Conservation (phyloP, 2,888 invertebrate genomes). For the Hirtodrosophila cameraria region DNA sequence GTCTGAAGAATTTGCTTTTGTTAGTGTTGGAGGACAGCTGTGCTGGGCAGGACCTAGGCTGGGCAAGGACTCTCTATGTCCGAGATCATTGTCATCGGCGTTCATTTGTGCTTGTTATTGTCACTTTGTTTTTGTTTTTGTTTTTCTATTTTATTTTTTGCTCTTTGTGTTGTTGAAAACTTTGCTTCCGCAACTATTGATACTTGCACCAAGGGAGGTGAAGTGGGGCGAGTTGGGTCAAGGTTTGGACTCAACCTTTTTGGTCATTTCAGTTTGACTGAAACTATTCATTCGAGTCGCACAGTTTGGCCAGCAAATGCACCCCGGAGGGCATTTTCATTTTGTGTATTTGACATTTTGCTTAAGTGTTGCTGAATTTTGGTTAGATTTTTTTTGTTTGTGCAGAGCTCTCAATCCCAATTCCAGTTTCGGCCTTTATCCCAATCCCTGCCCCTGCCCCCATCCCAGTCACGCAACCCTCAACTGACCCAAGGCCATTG, state of each 20-base stretch:
- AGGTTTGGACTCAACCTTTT: slow-evolving; percentile 61
- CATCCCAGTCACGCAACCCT: too few species aligned
- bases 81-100: slow-evolving; percentile 63
- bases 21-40: slow-evolving; percentile 7
- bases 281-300: slow-evolving; percentile 71
- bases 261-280: slow-evolving; percentile 53
- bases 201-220: slow-evolving; percentile 30
- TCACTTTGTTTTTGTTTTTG: slow-evolving; percentile 61
- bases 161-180: slow-evolving; percentile 27
- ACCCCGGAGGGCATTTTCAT: slow-evolving; percentile 75
- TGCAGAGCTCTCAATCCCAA: not conserved
- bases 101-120: slow-evolving; percentile 78
- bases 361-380: slow-evolving; percentile 80
- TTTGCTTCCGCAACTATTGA: slow-evolving; percentile 69
- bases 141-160: slow-evolving; percentile 22
- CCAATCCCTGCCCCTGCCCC: not conserved
- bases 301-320: slow-evolving; percentile 59
- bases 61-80: not conserved
- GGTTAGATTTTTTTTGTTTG: slow-evolving; percentile 63
- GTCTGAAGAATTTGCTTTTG: slow-evolving; percentile 51
- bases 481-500: slow-evolving; percentile 60
- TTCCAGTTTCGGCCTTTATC: too few species aligned
- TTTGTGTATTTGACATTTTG: slow-evolving; percentile 79
- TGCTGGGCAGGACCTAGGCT: not conserved
- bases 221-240: not conserved